Evolutionary conservation across 2,113 vertebrate species (phyloP), one percentile per base, ranked within the genome.

Genomic region (Tilapia sparmanii): DNA sequence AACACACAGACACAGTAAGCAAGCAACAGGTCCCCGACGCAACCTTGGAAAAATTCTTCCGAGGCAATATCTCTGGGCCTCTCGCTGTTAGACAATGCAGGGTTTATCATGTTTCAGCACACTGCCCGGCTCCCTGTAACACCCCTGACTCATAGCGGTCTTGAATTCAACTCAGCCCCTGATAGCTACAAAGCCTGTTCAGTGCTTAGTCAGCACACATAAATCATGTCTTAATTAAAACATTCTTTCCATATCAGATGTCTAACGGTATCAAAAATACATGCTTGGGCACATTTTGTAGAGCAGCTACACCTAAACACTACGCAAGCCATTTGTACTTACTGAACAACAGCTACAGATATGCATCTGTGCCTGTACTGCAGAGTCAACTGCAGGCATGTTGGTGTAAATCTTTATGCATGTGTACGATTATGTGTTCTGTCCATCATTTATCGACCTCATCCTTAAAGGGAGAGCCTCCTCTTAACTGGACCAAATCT

Each of bases 101-200:
- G 54, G 82, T 89, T 82, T 86, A 87, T 89, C 87, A 87, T 52
- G 82, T 86, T 86, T 73, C 87, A 76, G 53, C 78, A 52, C 38
- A 76, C 83, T 40, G 73, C 82, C 42, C 3, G 3, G 42, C 42
- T 78, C 24, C 42, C 5, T 45, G 54, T 26, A 55, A 52, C 81
- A 85, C 59, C 89, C 71, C 85, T 76, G 82, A 76, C 82, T 84
- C 88, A 91, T 87, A 92, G 81, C 63, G 63, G 82, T n/a, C 68
- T 66, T 92, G 35, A 86, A 87, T 78, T 90, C 80, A 91, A 86
- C 91, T 88, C 85, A 31, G 2, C 3, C 24, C 71, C 71, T 29
- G 4, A 29, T 45, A 47, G 24, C 42, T 50, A 31, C 42, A 78
- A 31, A 50, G 71, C 16, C 42, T 50, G 24, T 78, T 78, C 45